Conservation (phyloP, 1,140 invertebrate genomes). For the Mya arenaria region DNA sequence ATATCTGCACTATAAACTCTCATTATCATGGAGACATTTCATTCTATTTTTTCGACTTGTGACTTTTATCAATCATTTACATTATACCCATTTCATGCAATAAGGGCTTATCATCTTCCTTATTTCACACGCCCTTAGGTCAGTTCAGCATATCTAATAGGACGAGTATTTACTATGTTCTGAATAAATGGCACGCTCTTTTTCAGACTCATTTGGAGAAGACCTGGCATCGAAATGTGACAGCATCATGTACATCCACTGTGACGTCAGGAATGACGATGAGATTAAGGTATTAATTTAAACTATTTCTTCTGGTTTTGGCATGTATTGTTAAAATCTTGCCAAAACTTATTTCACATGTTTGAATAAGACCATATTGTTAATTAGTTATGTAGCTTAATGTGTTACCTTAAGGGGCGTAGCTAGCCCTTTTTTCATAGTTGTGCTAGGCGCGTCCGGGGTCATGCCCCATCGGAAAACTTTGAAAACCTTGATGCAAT, state of each 20-base stretch:
- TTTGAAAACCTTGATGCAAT: too few relatives aligned
- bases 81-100: neutral
- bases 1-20: neutral
- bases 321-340: too few relatives aligned
- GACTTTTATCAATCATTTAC: neutral
- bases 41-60: neutral
- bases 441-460: too few relatives aligned
- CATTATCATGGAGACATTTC: neutral
- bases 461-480: too few relatives aligned
- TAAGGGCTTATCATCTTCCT: neutral
- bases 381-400: too few relatives aligned
- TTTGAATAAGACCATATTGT: too few relatives aligned
- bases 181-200: neutral
- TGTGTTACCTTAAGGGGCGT: too few relatives aligned
- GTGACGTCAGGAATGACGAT: slow-evolving; percentile 21
- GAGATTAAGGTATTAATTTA: slow-evolving; percentile 38
- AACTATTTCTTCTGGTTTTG: too few relatives aligned
- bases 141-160: neutral
- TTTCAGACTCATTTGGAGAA: neutral
- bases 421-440: too few relatives aligned
- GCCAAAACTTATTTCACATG: too few relatives aligned
- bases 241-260: slow-evolving; percentile 9
- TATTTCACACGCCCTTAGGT: neutral
- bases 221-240: neutral
- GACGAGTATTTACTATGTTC: neutral